Conservation (phyloP, 2,888 invertebrate genomes). For the Netelia fuscicornis region DNA sequence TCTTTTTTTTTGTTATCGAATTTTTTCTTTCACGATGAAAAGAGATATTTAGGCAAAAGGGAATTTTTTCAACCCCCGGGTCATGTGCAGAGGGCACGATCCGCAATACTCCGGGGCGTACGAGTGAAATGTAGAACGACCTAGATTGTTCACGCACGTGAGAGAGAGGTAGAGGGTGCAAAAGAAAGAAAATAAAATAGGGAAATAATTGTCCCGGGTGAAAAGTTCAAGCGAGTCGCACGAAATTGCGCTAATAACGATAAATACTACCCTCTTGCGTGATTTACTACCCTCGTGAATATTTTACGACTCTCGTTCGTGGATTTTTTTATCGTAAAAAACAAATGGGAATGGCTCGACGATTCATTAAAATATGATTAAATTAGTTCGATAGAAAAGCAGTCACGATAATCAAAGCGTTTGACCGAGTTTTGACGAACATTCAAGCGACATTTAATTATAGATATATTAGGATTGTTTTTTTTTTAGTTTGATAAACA, state of each 20-base stretch:
- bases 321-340: background rate
- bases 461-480: conserved; percentile 16
- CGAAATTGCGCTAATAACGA: background rate
- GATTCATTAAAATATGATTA: background rate
- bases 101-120: background rate
- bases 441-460: conserved; percentile 60
- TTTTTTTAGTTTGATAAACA: conserved; percentile 10
- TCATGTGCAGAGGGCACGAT: background rate
- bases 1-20: too few relatives aligned
- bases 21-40: too few relatives aligned
- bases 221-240: conserved; percentile 34
- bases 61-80: conserved; percentile 16
- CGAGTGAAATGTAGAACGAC: conserved; percentile 19
- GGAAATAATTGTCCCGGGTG: conserved; percentile 39
- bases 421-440: conserved; percentile 45
- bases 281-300: background rate
- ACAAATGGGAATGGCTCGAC: background rate
- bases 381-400: background rate
- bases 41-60: background rate
- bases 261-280: background rate
- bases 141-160: conserved; percentile 50
- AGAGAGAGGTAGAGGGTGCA: background rate
- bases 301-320: background rate
- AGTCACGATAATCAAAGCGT: background rate
- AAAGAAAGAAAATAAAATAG: conserved; percentile 7